Percentiles rank a stretch among this genome's conserved stretches.
These are phyloP conservation scores for Coregonus suidteri DNA, from an alignment of 2,797 vertebrate genomes.

Conservation along the genomic window DNA sequence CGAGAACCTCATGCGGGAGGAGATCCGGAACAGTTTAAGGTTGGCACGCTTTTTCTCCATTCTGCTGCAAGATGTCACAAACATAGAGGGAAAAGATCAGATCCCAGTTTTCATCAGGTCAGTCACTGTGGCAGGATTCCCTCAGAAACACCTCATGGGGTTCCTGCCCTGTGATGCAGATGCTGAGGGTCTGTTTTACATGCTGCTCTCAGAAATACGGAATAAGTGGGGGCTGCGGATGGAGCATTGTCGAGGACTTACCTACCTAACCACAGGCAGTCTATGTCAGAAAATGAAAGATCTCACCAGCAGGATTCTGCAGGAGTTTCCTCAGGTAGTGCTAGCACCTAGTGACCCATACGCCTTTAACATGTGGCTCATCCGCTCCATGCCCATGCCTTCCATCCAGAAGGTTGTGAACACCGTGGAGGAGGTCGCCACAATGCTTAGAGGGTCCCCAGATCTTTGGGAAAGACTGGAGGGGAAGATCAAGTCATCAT, in stretches of 20 bases:
- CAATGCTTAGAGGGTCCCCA: conserved; percentile 82
- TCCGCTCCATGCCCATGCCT: conserved; percentile 88
- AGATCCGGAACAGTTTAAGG: conserved; percentile 86
- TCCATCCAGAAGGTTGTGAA: conserved; percentile 86
- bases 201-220: conserved; percentile 85
- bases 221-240: conserved; percentile 94
- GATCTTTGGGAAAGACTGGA: conserved; percentile 84
- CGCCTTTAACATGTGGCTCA: conserved; percentile 94
- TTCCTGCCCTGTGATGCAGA: conserved; percentile 88
- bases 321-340: conserved; percentile 92
- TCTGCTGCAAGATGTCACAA: conserved; percentile 86
- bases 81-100: conserved; percentile 88
- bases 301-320: conserved; percentile 86
- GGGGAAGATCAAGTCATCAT: conserved; percentile 81
- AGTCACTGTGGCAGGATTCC: conserved; percentile 87
- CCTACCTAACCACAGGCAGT: conserved; percentile 85
- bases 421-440: conserved; percentile 87
- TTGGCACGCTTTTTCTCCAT: conserved; percentile 91
- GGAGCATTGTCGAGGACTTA: conserved; percentile 94
- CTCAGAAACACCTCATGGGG: conserved; percentile 91
- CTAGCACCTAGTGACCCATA: conserved; percentile 91
- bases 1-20: conserved; percentile 87
- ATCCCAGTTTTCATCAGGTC: conserved; percentile 89
- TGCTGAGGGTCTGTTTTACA: conserved; percentile 84
- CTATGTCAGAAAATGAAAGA: conserved; percentile 92